These are phyloP conservation scores for Prunella fulvescens DNA, from an alignment of 2,113 vertebrate species.

Conservation along the genomic window DNA sequence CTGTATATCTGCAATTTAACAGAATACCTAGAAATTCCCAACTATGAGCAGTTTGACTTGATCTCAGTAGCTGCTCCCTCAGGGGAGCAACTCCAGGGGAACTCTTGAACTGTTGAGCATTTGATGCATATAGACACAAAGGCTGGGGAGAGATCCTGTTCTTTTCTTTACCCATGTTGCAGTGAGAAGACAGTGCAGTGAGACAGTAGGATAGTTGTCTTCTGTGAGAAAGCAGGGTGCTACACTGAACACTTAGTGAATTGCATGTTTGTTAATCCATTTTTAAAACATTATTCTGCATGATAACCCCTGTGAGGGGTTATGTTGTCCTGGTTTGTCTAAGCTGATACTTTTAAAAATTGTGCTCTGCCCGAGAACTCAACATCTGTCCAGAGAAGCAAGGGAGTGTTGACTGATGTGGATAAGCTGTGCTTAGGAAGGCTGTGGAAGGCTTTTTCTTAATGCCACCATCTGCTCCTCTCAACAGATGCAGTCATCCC, in stretches of 20 bases:
- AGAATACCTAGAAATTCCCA: background rate
- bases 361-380: background rate
- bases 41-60: background rate
- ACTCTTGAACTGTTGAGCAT: background rate
- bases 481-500: background rate
- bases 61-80: background rate
- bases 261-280: background rate
- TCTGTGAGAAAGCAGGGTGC: background rate
- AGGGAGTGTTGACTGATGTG: background rate
- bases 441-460: slow-evolving; percentile 3
- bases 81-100: background rate
- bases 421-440: slow-evolving; percentile 32
- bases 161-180: background rate
- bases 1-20: background rate
- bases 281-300: background rate
- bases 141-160: fast-evolving
- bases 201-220: background rate
- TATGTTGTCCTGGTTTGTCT: background rate
- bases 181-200: background rate
- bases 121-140: background rate
- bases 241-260: background rate
- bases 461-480: slow-evolving; percentile 37
- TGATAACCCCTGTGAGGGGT: background rate
- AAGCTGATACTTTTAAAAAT: background rate
- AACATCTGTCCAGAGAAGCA: slow-evolving; percentile 16